Conservation (phyloP, 1,140 invertebrate genomes). For the Lanistes nyassanus region DNA sequence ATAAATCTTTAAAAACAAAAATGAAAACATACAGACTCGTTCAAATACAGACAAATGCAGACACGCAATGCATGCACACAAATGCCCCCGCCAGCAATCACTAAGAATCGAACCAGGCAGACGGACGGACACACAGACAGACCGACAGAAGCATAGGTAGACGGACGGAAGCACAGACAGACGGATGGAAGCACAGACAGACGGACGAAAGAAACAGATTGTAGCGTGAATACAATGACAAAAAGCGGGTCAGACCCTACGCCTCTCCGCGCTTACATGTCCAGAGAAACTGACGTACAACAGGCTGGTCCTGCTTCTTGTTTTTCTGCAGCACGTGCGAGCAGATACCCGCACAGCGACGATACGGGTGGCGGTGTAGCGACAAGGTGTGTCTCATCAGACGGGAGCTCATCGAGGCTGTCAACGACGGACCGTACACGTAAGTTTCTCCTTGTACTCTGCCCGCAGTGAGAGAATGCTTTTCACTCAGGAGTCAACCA, state of each 20-base stretch:
- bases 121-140: conserved; percentile 2
- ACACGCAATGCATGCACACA: not conserved
- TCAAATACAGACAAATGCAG: no score
- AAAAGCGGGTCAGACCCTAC: no score
- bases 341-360: conserved; percentile 8
- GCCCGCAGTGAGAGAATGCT: not conserved
- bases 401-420: conserved; percentile 72
- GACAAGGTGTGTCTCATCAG: conserved; percentile 80
- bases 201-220: conserved; percentile 4
- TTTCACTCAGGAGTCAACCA: no score
- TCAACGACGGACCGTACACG: conserved; percentile 72
- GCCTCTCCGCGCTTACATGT: no score
- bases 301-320: not conserved
- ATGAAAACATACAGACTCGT: not conserved
- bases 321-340: conserved; percentile 42
- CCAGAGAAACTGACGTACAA: not conserved
- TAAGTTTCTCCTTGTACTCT: conserved; percentile 29
- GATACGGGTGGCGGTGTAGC: conserved; percentile 72
- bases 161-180: not conserved
- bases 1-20: not conserved
- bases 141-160: not conserved
- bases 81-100: not conserved
- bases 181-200: conserved; percentile 2
- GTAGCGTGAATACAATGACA: conserved; percentile 3
- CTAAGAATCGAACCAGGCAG: not conserved